Evolutionary conservation across 2,888 invertebrate species (phyloP), one percentile per base, ranked within the genome.

Genomic region (Amblyteles armatorius): DNA sequence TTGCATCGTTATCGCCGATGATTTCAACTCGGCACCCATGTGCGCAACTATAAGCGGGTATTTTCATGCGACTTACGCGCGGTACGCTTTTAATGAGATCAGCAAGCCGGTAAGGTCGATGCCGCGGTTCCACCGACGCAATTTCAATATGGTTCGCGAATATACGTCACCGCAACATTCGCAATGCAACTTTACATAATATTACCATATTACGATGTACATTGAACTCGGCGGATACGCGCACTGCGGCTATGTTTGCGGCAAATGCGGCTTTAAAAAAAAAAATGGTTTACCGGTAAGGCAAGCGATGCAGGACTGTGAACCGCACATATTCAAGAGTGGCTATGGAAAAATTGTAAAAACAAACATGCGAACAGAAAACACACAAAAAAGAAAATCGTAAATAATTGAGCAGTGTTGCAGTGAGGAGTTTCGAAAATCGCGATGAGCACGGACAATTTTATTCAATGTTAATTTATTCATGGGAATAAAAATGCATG

Each of bases 391-490:
- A 16, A 16, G n/a, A 29, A 33, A 33, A 33, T 29, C 29, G 16
- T 16, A 29, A 26, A 52, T 52, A 52, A 44, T 16, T 44, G 44
- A 3, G 3, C 44, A 3, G 44, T 0, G 16, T 44, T 4, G 13
- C 16, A 16, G 44, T 44, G 4, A 16, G 4, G 16, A 13, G 16
- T 44, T 44, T 16, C 44, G 44, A 16, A 13, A 44, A 44, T 44
- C 16, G 44, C 44, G 44, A 13, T 16, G 44, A 44, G 2, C 4
- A 44, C 44, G 44, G 22, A 57, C 44, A 44, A 73, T 60, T 73
- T 60, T 48, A 73, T 60, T 60, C 26, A 50, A n/a, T 63, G 65
- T 48, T 63, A 76, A 50, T 57, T 57, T 57, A 57, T 57, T 57
- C 57, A 57, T 26, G 57, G 26, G 57, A 22, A 57, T 33, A 4